phyloP scores from a whole-genome alignment of 2,888 invertebrate genomes.

The Eristalinus sepulchralis region DNA sequence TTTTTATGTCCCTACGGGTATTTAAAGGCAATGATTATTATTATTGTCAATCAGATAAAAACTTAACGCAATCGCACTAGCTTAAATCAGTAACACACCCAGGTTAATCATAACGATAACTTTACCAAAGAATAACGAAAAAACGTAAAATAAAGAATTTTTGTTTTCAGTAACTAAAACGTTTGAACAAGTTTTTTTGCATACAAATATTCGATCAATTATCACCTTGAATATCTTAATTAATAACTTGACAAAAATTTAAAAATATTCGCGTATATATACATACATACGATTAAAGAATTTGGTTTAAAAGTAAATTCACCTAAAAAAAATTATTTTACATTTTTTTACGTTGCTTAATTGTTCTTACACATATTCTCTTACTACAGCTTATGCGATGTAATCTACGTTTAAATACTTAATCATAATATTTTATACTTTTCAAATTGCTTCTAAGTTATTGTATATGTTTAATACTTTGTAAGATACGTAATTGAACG shows the following conservation, averaged over 20 bases:
- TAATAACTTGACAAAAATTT: conserved; percentile 30
- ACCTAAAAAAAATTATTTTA: conserved; percentile 50
- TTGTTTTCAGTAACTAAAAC: background rate
- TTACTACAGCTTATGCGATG: conserved; percentile 4
- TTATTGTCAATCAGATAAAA: conserved; percentile 17
- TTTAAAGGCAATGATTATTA: conserved; percentile 67
- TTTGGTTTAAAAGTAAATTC: conserved; percentile 47
- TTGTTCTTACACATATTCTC: conserved; percentile 17
- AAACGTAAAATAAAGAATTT: background rate
- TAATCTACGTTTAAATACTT: conserved; percentile 47
- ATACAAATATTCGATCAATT: conserved; percentile 16
- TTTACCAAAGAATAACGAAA: conserved; percentile 3
- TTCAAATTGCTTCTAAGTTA: conserved; percentile 67
- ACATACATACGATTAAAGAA: conserved; percentile 69
- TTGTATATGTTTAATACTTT: conserved; percentile 62
- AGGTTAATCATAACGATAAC: conserved; percentile 22
- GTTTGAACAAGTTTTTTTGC: background rate
- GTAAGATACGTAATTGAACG: conserved; percentile 57
- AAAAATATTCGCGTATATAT: conserved; percentile 51
- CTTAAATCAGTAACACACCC: conserved; percentile 21
- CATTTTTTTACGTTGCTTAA: background rate
- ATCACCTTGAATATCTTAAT: conserved; percentile 32
- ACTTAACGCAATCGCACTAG: conserved; percentile 48
- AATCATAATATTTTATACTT: conserved; percentile 39
- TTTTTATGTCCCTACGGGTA: too few species aligned